Evolutionary conservation across 2,113 vertebrate genomes (phyloP), one percentile per base, ranked within the genome.

Genomic region (Gymnocephalus cernua): DNA sequence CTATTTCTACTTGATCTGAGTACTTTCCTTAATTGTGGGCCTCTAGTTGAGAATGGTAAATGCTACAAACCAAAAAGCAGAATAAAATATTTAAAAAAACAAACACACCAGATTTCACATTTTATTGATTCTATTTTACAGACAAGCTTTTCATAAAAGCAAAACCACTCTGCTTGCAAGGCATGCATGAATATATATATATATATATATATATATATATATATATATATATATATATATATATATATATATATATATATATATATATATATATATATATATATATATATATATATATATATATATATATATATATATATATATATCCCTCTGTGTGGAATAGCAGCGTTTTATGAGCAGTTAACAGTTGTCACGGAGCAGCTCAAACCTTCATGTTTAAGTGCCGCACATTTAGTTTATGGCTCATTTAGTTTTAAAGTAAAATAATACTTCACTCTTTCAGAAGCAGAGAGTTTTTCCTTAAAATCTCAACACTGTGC

Each of bases 101-200:
- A 32, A 4, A 6, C 10, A 10, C 2, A 29, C 15, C 44, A 45
- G 13, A 11, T 76, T 85, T 79, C 80, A 85, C 57, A 80, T 84
- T 88, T 88, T 86, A 89, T 87, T 88, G 57, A 62, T 86, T 88
- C 74, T 19, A 12, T 84, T 75, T 79, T 67, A 79, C 78, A 87
- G 62, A 86, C 51, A 11, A 51, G 84, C 61, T 62, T 67, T 69
- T 25, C 62, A 41, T 84, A 65, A 79, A 84, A 89, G 41, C 74
- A 74, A 70, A 29, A 23, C 3, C 48, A 53, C 6, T 44, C 12
- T 2, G 48, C 59, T 81, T 63, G 32, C 67, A 62, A 51, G 64
- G 58, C 87, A 88, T 90, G 89, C 89, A 62, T 87, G 54, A 76
- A 51, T 57, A 84, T 69, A 77, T 73, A 45, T 35, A 74, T 35